Evolutionary conservation across 1,140 invertebrate genomes (phyloP).

Genomic region (Nilaparvata lugens): DNA sequence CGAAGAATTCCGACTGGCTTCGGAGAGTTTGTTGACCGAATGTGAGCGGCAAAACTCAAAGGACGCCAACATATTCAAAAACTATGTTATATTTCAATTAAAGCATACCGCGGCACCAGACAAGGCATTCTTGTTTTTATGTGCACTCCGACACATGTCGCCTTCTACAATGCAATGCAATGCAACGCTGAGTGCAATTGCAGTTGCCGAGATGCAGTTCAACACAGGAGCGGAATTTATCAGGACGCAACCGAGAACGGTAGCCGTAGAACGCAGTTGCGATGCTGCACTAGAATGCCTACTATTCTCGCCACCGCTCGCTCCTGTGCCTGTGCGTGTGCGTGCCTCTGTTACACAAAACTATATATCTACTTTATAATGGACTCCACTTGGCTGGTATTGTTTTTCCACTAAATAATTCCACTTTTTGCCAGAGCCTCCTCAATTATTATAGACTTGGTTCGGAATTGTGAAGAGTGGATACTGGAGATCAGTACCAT

Average conservation of each 20-base stretch:
- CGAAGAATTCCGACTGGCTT: neutral
- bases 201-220: no score
- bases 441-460: no score
- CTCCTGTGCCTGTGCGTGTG: no score
- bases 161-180: neutral
- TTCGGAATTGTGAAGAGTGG: no score
- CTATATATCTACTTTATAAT: no score
- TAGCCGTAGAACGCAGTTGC: neutral
- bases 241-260: neutral
- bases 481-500: no score
- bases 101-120: slow-evolving; percentile 1
- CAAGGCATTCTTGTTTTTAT: slow-evolving; percentile 4
- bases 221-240: neutral
- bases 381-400: no score
- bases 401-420: no score
- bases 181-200: neutral
- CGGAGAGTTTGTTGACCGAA: neutral
- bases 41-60: neutral
- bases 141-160: neutral
- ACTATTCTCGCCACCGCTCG: no score
- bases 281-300: no score
- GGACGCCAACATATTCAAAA: slow-evolving; percentile 2
- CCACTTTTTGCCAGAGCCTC: no score
- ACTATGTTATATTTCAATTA: slow-evolving; percentile 6
- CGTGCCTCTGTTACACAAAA: no score